Evolutionary conservation across 2,888 invertebrate species (phyloP).

Genomic region (Erebia ligea): DNA sequence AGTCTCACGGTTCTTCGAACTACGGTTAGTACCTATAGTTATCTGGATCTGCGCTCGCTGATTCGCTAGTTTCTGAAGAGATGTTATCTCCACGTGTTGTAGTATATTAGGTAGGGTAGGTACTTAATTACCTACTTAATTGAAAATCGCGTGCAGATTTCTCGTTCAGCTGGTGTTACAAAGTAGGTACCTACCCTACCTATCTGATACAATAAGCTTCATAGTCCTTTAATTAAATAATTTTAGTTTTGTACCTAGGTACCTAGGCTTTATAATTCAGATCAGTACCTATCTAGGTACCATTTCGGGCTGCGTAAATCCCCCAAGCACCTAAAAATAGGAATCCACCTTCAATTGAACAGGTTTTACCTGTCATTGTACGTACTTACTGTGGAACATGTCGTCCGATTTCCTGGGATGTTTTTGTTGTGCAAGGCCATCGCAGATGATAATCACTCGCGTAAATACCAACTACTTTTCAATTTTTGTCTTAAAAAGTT

Average conservation of each 20-base stretch:
- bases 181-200: neutral
- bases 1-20: no score
- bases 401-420: constrained; percentile 18
- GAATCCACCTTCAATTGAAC: constrained; percentile 13
- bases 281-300: neutral
- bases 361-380: constrained; percentile 25
- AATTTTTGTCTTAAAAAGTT: constrained; percentile 3
- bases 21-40: neutral
- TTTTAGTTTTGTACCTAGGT: no score
- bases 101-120: neutral
- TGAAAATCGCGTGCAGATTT: neutral
- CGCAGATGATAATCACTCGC: constrained; percentile 3
- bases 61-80: neutral
- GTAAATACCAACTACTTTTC: constrained; percentile 18
- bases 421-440: constrained; percentile 23
- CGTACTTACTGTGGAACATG: constrained; percentile 18
- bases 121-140: neutral
- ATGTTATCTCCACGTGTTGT: no score
- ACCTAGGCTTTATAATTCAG: no score
- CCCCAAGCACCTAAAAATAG: constrained; percentile 6
- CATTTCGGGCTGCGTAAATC: neutral
- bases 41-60: neutral
- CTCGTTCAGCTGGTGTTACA: neutral
- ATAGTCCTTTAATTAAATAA: neutral
- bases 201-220: neutral